These are phyloP conservation scores for Malthinus seriepunctatus DNA, from an alignment of 2,888 invertebrate species.

Conservation along the genomic window DNA sequence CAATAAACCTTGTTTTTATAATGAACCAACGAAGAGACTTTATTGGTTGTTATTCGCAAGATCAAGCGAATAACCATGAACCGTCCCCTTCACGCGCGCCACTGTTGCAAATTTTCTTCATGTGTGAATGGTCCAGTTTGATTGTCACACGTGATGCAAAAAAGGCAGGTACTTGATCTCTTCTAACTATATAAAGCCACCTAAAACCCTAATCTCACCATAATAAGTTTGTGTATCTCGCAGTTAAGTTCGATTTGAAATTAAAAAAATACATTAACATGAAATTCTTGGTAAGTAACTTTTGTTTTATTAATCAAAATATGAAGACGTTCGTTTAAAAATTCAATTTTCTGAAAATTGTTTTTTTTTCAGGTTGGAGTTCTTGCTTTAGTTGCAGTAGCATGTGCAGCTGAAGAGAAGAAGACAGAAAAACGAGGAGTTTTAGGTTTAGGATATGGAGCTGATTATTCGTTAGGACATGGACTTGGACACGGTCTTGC, in stretches of 20 bases:
- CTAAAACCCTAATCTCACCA: conserved; percentile 16
- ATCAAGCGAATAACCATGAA: conserved; percentile 11
- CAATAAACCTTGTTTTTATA: conserved; percentile 2
- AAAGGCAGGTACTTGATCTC: conserved; percentile 21
- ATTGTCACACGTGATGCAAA: conserved; percentile 29
- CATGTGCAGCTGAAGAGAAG: conserved; percentile 33
- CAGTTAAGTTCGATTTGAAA: conserved; percentile 15
- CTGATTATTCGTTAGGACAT: conserved; percentile 9
- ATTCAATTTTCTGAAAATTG: background rate
- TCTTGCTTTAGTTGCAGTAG: conserved; percentile 29
- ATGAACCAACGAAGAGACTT: conserved; percentile 1
- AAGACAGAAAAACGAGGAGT: conserved; percentile 38
- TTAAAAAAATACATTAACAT: conserved; percentile 20
- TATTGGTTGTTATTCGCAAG: too few relatives aligned
- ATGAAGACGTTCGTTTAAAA: background rate
- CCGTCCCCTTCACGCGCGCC: conserved; percentile 21
- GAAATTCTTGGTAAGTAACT: conserved; percentile 34
- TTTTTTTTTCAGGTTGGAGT: conserved; percentile 17
- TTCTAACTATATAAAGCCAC: conserved; percentile 28
- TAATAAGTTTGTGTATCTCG: conserved; percentile 17
- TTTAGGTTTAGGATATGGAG: conserved; percentile 36
- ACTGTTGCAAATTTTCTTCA: conserved; percentile 20
- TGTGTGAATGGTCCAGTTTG: conserved; percentile 32
- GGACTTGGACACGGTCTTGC: conserved; percentile 6
- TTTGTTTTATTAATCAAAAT: background rate